Evolutionary conservation across 2,797 vertebrate genomes (phyloP).

Genomic region (Streptopelia turtur): DNA sequence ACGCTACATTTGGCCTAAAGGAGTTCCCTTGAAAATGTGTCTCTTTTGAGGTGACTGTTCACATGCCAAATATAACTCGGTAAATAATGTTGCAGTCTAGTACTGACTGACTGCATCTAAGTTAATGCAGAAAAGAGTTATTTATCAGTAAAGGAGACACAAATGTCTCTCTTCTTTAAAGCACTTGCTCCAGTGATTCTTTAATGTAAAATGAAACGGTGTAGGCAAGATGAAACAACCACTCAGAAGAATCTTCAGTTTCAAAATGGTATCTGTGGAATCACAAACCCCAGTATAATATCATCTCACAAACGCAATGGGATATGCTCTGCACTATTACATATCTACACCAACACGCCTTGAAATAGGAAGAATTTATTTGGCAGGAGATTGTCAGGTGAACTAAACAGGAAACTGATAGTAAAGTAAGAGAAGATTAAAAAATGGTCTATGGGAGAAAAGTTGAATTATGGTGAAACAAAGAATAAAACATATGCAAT

Average conservation of each 20-base stretch:
- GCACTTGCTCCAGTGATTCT: neutral
- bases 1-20: neutral
- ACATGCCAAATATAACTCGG: neutral
- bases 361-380: neutral
- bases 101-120: neutral
- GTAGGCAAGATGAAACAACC: neutral
- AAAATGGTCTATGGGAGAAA: neutral
- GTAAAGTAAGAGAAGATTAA: neutral
- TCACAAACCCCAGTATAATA: neutral
- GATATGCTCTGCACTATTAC: neutral
- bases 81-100: neutral
- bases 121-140: neutral
- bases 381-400: neutral
- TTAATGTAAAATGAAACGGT: neutral
- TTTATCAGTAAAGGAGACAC: neutral
- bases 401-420: neutral
- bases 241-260: neutral
- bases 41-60: neutral
- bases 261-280: neutral
- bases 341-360: neutral
- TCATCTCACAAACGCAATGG: neutral
- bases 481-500: neutral
- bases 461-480: neutral
- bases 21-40: neutral
- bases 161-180: neutral